Evolutionary conservation across 2,797 vertebrate species (phyloP).

Genomic region (Liasis olivaceus): DNA sequence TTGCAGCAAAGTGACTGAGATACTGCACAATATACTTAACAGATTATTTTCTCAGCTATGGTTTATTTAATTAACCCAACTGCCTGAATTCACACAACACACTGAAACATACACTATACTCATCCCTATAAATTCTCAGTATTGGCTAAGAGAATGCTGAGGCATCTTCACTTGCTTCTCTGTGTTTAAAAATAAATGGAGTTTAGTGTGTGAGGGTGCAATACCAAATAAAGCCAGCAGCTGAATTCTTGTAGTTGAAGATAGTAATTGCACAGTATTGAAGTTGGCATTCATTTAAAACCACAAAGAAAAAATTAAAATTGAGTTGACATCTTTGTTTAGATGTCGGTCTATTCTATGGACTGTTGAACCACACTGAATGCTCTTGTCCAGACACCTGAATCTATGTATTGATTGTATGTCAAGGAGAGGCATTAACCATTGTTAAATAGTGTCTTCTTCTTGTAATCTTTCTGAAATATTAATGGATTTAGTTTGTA

Average conservation of each 20-base stretch:
- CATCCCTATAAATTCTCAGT: too few relatives aligned
- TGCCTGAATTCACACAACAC: not conserved
- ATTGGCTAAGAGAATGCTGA: not conserved
- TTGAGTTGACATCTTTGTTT: not conserved
- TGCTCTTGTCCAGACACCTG: constrained; percentile 24
- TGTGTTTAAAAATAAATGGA: not conserved
- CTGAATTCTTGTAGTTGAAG: not conserved
- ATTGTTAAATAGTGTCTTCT: constrained; percentile 15
- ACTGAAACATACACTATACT: not conserved
- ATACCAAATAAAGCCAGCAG: not conserved
- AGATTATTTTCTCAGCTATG: not conserved
- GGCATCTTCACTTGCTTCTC: not conserved
- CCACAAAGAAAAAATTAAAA: not conserved
- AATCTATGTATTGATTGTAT: constrained; percentile 37
- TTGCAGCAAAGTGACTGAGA: not conserved
- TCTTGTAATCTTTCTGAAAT: not conserved
- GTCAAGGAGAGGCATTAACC: not conserved
- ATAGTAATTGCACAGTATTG: constrained; percentile 10
- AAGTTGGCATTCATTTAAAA: constrained; percentile 36
- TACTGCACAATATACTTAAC: not conserved
- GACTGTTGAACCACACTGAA: not conserved
- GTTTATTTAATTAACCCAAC: not conserved
- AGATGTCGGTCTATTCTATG: constrained; percentile 18
- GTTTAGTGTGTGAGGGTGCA: not conserved
- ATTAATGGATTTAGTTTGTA: constrained; percentile 12